Percentiles rank a stretch among this genome's conserved stretches.
Evolutionary conservation across 2,888 invertebrate species (phyloP).

Genomic region (Stenolophus ochropezus): DNA sequence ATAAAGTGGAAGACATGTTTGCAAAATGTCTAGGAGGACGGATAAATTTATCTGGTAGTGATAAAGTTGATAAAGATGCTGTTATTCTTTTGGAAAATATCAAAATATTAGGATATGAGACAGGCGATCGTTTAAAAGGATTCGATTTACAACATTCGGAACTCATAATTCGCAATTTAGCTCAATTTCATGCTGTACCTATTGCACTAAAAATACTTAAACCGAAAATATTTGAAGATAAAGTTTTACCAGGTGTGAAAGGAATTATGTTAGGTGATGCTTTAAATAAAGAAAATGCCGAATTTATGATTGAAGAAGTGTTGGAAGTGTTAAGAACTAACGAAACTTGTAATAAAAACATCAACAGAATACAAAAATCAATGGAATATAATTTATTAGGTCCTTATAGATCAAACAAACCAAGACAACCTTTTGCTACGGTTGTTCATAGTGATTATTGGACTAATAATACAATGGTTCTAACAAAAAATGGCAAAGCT

Average conservation of each 20-base stretch:
- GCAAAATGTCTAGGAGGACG: conserved; percentile 74
- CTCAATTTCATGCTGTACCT: conserved; percentile 77
- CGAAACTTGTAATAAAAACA: conserved; percentile 61
- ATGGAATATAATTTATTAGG: conserved; percentile 62
- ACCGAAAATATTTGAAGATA: conserved; percentile 72
- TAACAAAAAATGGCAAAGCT: conserved; percentile 72
- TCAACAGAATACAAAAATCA: conserved; percentile 54
- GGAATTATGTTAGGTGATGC: conserved; percentile 68
- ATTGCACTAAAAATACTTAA: conserved; percentile 75
- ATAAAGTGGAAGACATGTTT: conserved; percentile 71
- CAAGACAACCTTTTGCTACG: conserved; percentile 74
- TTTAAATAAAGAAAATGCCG: conserved; percentile 67
- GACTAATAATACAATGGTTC: conserved; percentile 78
- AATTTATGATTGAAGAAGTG: conserved; percentile 66
- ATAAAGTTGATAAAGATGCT: conserved; percentile 73
- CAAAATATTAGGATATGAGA: conserved; percentile 73
- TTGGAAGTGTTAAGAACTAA: conserved; percentile 61
- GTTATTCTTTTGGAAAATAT: conserved; percentile 75
- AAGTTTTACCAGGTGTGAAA: conserved; percentile 71
- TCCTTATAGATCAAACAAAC: conserved; percentile 66
- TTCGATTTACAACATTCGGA: conserved; percentile 74
- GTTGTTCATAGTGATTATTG: conserved; percentile 78
- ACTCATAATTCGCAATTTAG: conserved; percentile 74
- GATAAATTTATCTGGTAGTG: conserved; percentile 66
- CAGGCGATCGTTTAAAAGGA: conserved; percentile 74